phyloP scores from a whole-genome alignment of 2,888 invertebrate species.

The Philaethria dido region DNA sequence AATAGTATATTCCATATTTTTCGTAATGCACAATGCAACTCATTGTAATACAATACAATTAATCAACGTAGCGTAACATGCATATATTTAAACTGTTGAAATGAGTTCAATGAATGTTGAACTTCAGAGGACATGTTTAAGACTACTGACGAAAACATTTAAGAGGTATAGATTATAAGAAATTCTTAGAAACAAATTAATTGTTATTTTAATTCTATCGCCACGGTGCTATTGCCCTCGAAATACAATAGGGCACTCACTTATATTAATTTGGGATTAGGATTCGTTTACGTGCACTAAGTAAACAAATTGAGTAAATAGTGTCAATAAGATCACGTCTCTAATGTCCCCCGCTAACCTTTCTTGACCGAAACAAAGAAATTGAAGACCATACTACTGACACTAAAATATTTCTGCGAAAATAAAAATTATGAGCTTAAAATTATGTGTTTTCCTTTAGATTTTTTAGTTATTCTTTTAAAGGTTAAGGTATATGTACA shows the following conservation, averaged over 20 bases:
- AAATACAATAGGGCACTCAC: slow-evolving; percentile 1
- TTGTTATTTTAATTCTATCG: slow-evolving; percentile 6
- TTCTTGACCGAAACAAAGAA: background rate
- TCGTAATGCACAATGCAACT: too few relatives aligned
- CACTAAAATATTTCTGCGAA: background rate
- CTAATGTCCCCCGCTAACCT: slow-evolving; percentile 2
- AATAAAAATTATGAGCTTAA: background rate
- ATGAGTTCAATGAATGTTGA: background rate
- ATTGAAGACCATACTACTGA: background rate
- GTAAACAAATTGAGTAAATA: slow-evolving; percentile 17
- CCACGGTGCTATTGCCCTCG: background rate
- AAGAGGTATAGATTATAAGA: slow-evolving; percentile 3
- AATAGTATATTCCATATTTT: too few relatives aligned
- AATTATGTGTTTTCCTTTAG: too few relatives aligned
- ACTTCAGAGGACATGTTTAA: background rate
- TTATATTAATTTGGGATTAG: slow-evolving; percentile 12
- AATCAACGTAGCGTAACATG: background rate
- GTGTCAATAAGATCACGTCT: background rate
- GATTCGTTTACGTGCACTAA: slow-evolving; percentile 11
- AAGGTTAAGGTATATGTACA: too few relatives aligned
- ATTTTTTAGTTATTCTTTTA: too few relatives aligned
- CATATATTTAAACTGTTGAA: background rate
- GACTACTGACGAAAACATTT: slow-evolving; percentile 1
- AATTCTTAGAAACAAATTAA: slow-evolving; percentile 13
- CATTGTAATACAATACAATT: too few relatives aligned